Evolutionary conservation across 1,140 invertebrate species (phyloP).

Genomic region (Drosophila malerkotliana): DNA sequence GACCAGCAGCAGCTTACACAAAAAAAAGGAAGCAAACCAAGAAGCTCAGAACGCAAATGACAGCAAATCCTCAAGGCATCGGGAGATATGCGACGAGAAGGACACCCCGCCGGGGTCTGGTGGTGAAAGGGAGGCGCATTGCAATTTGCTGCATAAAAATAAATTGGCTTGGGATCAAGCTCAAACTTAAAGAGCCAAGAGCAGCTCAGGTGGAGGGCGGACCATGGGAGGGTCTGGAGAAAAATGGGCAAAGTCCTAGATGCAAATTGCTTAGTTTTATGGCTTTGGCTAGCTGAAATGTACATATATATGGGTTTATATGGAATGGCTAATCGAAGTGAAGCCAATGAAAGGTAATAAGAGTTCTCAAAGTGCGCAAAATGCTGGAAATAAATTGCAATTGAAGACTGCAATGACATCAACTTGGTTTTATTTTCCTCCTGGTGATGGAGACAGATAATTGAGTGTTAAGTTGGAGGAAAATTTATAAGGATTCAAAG

Average conservation of each 20-base stretch:
- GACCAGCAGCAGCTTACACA: slow-evolving; percentile 38
- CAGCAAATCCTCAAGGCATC: slow-evolving; percentile 73
- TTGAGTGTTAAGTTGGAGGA: slow-evolving; percentile 16
- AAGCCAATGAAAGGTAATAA: slow-evolving; percentile 58
- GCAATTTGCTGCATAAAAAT: slow-evolving; percentile 69
- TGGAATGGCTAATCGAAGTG: slow-evolving; percentile 46
- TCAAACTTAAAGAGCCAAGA: slow-evolving; percentile 31
- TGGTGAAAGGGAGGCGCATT: slow-evolving; percentile 28
- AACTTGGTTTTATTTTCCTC: slow-evolving; percentile 26
- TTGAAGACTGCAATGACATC: slow-evolving; percentile 5
- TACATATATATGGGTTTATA: slow-evolving; percentile 1
- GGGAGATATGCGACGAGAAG: slow-evolving; percentile 4
- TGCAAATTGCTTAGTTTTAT: slow-evolving; percentile 64
- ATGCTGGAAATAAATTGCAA: slow-evolving; percentile 42
- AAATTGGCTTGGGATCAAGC: slow-evolving; percentile 66
- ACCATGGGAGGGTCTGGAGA: neutral
- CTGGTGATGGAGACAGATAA: slow-evolving; percentile 11
- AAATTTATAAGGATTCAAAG: slow-evolving; percentile 20
- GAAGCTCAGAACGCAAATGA: slow-evolving; percentile 58
- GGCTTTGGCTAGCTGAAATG: slow-evolving; percentile 36
- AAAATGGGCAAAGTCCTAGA: slow-evolving; percentile 4
- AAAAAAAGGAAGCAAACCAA: neutral
- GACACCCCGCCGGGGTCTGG: too few species aligned
- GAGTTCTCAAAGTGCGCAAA: slow-evolving; percentile 23
- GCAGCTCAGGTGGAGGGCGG: neutral